phyloP scores from a whole-genome alignment of 2,797 vertebrate species.

The Acridotheres tristis region DNA sequence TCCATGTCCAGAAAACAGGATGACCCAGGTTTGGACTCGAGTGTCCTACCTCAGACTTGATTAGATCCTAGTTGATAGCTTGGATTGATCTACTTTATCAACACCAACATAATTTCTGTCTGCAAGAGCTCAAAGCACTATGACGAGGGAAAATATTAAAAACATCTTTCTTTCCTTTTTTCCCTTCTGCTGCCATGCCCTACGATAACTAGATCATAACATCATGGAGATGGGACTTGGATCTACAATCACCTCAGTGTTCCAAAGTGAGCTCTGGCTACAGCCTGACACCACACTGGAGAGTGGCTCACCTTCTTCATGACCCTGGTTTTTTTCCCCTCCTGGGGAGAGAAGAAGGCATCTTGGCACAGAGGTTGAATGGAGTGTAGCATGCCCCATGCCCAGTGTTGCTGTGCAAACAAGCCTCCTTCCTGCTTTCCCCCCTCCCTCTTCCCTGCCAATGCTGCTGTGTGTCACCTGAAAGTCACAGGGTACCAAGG shows the following conservation, averaged over 20 bases:
- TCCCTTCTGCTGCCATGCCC: neutral
- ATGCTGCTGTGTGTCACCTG: neutral
- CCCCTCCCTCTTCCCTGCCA: neutral
- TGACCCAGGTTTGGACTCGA: neutral
- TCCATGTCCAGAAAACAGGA: rapidly evolving
- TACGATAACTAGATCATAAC: neutral
- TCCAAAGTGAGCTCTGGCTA: neutral
- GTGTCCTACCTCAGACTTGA: neutral
- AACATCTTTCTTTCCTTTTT: neutral
- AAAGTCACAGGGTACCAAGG: neutral
- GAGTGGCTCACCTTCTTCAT: neutral
- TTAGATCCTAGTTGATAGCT: neutral
- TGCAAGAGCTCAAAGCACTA: neutral
- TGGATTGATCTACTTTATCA: neutral
- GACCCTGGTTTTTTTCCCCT: neutral
- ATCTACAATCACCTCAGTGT: rapidly evolving
- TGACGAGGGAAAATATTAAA: neutral
- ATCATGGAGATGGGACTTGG: neutral
- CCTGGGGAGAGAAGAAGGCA: neutral
- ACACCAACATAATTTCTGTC: neutral
- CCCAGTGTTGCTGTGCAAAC: neutral
- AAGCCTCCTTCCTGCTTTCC: neutral
- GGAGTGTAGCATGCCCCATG: neutral
- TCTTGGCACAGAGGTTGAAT: neutral
- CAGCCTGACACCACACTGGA: neutral